Evolutionary conservation across 2,888 invertebrate species (phyloP).

Genomic region (Apodemia mormo): DNA sequence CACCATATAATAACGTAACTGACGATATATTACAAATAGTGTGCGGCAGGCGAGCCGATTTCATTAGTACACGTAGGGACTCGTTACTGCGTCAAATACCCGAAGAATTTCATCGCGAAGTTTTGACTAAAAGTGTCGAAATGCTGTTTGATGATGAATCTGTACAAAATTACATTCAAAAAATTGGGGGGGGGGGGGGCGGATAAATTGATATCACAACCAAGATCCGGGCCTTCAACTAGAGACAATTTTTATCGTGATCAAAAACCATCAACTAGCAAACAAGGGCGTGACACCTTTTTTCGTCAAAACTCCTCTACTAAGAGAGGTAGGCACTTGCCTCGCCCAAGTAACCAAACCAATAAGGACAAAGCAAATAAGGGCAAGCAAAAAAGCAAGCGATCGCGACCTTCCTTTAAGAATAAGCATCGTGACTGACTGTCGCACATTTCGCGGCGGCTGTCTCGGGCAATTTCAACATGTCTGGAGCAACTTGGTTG

Average conservation of each 20-base stretch:
- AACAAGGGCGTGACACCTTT: constrained; percentile 14
- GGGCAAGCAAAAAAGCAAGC: neutral
- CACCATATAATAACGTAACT: constrained; percentile 23
- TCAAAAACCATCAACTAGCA: constrained; percentile 23
- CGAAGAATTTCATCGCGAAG: constrained; percentile 27
- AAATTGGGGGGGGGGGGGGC: constrained; percentile 25
- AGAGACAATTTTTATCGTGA: constrained; percentile 15
- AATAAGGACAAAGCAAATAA: neutral
- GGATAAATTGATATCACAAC: constrained; percentile 14
- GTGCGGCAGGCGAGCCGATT: constrained; percentile 29
- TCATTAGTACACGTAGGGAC: constrained; percentile 22
- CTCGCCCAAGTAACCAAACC: constrained; percentile 2
- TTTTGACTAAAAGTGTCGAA: constrained; percentile 22
- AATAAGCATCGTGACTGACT: constrained; percentile 25
- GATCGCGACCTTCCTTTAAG: constrained; percentile 16
- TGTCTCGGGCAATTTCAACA: constrained; percentile 27
- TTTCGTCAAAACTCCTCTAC: constrained; percentile 20
- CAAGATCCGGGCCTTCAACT: neutral
- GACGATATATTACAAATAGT: constrained; percentile 30
- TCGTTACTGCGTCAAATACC: constrained; percentile 24
- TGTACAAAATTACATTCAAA: constrained; percentile 24
- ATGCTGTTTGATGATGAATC: constrained; percentile 24
- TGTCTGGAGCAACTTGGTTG: constrained; percentile 29
- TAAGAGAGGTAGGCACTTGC: constrained; percentile 13
- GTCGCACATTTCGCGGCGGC: constrained; percentile 25